A percentile compares a stretch with the other conserved stretches of the same genome.
Evolutionary conservation across 2,888 invertebrate genomes (phyloP).

Genomic region (Oscheius onirici): DNA sequence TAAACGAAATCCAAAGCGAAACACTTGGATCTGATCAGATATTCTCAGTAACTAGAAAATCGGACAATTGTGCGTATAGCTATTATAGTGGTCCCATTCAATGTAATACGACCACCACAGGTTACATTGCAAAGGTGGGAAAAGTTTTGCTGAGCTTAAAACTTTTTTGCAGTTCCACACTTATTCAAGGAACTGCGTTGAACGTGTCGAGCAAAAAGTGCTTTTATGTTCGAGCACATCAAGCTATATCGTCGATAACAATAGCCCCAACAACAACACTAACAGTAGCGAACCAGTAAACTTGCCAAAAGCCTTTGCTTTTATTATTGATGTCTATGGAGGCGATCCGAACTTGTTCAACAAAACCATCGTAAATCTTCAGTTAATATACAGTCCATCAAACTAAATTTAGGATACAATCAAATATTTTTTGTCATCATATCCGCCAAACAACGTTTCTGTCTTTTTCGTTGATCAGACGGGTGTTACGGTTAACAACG

Average conservation of each 20-base stretch:
- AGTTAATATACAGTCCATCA: neutral
- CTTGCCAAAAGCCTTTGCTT: neutral
- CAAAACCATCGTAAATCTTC: neutral
- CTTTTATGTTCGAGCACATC: neutral
- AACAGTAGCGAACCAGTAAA: neutral
- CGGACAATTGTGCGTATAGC: neutral
- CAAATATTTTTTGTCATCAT: neutral
- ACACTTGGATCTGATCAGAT: neutral
- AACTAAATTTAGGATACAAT: conserved; percentile 2
- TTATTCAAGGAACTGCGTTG: neutral
- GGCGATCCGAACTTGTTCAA: conserved; percentile 14
- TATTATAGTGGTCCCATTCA: neutral
- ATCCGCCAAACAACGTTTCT: neutral
- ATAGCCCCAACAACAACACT: neutral
- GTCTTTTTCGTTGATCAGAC: neutral
- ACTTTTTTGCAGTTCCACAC: neutral
- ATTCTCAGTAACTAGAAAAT: neutral
- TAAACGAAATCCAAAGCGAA: neutral
- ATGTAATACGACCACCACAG: neutral
- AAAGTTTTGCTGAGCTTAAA: neutral
- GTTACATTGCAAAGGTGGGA: conserved; percentile 1
- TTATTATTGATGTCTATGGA: conserved; percentile 11
- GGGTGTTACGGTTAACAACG: neutral
- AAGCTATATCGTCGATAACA: neutral
- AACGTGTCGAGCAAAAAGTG: neutral